phyloP scores from a whole-genome alignment of 2,888 invertebrate genomes.

The Thecophora atra region DNA sequence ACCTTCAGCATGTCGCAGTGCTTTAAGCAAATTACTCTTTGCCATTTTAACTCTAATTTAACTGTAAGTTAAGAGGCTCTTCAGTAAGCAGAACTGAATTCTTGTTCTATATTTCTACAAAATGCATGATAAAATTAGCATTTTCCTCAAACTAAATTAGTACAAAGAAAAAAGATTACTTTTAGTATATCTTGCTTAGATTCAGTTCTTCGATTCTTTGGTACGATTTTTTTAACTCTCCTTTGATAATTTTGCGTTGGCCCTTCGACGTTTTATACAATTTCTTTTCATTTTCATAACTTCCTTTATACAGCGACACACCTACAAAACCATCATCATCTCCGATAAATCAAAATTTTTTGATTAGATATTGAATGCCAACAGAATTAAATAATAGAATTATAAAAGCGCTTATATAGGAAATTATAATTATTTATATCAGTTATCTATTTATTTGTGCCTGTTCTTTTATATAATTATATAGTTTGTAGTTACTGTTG shows the following conservation, averaged over 20 bases:
- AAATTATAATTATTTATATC: too few species aligned
- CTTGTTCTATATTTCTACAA: not conserved
- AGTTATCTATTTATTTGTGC: slow-evolving; percentile 7
- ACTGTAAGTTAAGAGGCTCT: not conserved
- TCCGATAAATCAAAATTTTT: too few species aligned
- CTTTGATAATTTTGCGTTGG: not conserved
- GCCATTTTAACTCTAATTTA: not conserved
- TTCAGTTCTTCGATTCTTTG: slow-evolving; percentile 16
- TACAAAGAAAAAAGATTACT: not conserved
- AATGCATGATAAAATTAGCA: slow-evolving; percentile 10
- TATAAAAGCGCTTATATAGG: too few species aligned
- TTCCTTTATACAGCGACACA: slow-evolving; percentile 25
- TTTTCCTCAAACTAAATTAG: not conserved
- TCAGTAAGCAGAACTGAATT: not conserved
- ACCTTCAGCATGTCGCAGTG: not conserved
- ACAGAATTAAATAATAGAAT: too few species aligned
- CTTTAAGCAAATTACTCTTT: not conserved
- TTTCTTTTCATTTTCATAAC: not conserved
- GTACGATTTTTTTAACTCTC: not conserved
- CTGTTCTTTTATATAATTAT: slow-evolving; percentile 4
- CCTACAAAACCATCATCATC: not conserved
- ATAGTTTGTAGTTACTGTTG: too few species aligned
- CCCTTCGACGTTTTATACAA: not conserved
- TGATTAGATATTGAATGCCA: too few species aligned
- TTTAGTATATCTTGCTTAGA: slow-evolving; percentile 12